Conservation (phyloP, 2,113 vertebrate species). For the Paramisgurnus dabryanus region DNA sequence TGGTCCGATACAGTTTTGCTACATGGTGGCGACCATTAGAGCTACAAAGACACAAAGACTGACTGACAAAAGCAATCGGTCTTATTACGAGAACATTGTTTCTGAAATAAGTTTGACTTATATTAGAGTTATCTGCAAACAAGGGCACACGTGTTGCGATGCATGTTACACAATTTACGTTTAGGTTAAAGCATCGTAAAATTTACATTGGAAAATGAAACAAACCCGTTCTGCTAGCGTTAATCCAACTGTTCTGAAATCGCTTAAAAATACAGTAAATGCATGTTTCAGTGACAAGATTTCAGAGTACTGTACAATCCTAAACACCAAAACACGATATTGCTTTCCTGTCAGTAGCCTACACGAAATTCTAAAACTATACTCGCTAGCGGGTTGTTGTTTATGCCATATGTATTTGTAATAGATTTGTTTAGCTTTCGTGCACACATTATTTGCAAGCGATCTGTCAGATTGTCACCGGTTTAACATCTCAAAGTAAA, state of each 20-base stretch:
- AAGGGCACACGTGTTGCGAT: not conserved
- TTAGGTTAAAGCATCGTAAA: not conserved
- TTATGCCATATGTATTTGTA: not conserved
- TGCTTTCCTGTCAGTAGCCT: not conserved
- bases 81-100: constrained; percentile 1
- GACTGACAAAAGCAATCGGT: constrained; percentile 41
- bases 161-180: not conserved
- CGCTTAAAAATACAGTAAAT: not conserved
- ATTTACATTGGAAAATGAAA: not conserved
- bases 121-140: not conserved
- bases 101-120: not conserved
- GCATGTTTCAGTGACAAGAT: not conserved
- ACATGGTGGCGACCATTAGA: not conserved
- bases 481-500: not conserved
- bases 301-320: not conserved
- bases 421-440: not conserved
- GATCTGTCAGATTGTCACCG: not conserved
- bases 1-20: not conserved
- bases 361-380: not conserved
- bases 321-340: not conserved
- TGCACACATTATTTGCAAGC: not conserved
- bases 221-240: not conserved
- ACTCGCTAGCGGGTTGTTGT: not conserved
- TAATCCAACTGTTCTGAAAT: not conserved
- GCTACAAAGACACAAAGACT: constrained; percentile 39